Conservation (phyloP, 2,888 invertebrate species). For the Morpho helenor region DNA sequence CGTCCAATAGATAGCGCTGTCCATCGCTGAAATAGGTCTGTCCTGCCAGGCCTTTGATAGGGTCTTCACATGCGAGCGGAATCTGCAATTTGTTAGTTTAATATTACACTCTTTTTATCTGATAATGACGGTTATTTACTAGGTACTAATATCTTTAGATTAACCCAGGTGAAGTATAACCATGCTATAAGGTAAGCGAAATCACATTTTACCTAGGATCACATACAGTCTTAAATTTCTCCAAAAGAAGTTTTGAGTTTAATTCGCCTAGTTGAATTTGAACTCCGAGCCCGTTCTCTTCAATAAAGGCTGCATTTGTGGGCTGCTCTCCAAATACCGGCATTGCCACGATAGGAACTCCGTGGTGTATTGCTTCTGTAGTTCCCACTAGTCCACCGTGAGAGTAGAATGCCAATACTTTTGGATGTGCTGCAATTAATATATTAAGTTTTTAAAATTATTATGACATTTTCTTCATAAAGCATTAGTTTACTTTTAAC, state of each 20-base stretch:
- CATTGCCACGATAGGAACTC: constrained; percentile 79
- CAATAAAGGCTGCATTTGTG: constrained; percentile 71
- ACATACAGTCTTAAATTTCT: constrained; percentile 68
- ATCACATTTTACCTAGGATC: constrained; percentile 62
- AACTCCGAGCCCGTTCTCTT: constrained; percentile 74
- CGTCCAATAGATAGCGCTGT: constrained; percentile 81
- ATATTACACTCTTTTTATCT: not conserved
- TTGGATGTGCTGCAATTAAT: constrained; percentile 61
- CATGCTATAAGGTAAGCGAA: not conserved
- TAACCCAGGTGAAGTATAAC: too few relatives aligned
- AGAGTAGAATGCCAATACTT: constrained; percentile 74
- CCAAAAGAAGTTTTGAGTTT: constrained; percentile 62
- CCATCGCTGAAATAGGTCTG: constrained; percentile 76
- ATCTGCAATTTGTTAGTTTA: constrained; percentile 42
- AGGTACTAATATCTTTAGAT: not conserved
- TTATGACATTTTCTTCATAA: too few relatives aligned
- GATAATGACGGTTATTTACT: not conserved
- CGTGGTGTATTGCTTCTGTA: constrained; percentile 78
- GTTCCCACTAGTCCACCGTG: constrained; percentile 79
- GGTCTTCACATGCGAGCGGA: constrained; percentile 58
- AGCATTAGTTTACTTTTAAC: too few relatives aligned
- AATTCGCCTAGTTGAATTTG: constrained; percentile 61
- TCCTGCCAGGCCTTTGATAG: constrained; percentile 78
- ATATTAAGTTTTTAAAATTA: not conserved
- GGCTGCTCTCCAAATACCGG: constrained; percentile 81